Conservation (phyloP, 2,113 vertebrate species). For the Glaucidium brasilianum region DNA sequence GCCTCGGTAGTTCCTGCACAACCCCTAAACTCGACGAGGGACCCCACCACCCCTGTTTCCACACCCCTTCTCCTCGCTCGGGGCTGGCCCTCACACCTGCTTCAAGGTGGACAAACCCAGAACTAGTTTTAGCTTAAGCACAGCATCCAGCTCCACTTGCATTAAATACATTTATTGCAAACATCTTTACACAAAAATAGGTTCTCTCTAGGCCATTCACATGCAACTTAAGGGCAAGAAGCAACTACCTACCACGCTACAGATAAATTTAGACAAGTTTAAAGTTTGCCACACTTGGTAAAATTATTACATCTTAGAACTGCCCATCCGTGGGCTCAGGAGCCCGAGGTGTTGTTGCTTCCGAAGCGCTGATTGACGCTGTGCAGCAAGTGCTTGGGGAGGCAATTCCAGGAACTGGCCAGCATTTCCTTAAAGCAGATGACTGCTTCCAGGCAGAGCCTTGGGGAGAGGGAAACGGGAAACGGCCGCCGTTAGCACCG, state of each 20-base stretch:
- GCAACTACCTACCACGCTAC: constrained; percentile 49
- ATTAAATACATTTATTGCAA: constrained; percentile 76
- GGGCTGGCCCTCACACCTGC: neutral
- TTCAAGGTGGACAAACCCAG: neutral
- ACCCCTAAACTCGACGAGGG: rapidly evolving
- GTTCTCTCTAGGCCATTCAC: constrained; percentile 80
- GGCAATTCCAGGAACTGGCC: constrained; percentile 86
- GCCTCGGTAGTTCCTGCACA: neutral
- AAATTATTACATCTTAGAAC: neutral
- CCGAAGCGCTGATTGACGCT: constrained; percentile 84
- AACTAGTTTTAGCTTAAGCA: neutral
- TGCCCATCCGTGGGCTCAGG: constrained; percentile 69
- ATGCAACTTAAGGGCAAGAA: constrained; percentile 68
- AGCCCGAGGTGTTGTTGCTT: constrained; percentile 86
- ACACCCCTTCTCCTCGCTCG: rapidly evolving
- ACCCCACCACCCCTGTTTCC: rapidly evolving
- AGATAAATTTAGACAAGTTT: constrained; percentile 1
- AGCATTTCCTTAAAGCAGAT: constrained; percentile 86
- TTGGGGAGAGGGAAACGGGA: constrained; percentile 44
- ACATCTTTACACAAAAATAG: constrained; percentile 77
- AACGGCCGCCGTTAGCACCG: rapidly evolving
- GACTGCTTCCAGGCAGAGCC: constrained; percentile 87
- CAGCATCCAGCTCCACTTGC: neutral
- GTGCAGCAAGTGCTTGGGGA: constrained; percentile 91
- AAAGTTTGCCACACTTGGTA: neutral